Evolutionary conservation across 2,797 vertebrate genomes (phyloP).

Genomic region (Brachyalestes nurse): DNA sequence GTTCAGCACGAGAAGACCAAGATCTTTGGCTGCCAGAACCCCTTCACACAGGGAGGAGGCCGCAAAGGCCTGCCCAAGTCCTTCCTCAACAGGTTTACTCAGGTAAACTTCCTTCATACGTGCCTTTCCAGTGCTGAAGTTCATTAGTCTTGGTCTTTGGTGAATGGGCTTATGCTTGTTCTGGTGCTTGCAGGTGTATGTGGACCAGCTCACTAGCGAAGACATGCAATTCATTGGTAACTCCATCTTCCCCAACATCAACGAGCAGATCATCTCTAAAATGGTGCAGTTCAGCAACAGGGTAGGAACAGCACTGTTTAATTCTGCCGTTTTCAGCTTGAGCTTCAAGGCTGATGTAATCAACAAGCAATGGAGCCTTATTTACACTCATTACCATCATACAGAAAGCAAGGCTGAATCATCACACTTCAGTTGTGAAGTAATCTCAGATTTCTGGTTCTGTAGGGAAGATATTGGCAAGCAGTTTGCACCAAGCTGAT

Average conservation of each 20-base stretch:
- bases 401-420: too few species aligned
- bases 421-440: too few species aligned
- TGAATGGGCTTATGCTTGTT: background rate
- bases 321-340: too few species aligned
- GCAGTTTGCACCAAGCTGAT: too few species aligned
- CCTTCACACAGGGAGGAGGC: slow-evolving; percentile 94
- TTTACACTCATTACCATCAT: too few species aligned
- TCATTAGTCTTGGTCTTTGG: background rate
- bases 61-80: slow-evolving; percentile 95
- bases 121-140: background rate
- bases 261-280: slow-evolving; percentile 83
- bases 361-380: too few species aligned
- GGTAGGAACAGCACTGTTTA: slow-evolving; percentile 73
- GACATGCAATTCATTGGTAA: slow-evolving; percentile 94
- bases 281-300: slow-evolving; percentile 96
- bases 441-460: too few species aligned
- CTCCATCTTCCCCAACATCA: slow-evolving; percentile 88
- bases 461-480: too few species aligned
- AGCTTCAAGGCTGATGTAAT: too few species aligned
- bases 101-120: slow-evolving; percentile 70
- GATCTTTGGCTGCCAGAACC: slow-evolving; percentile 98
- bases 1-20: slow-evolving; percentile 94
- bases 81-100: slow-evolving; percentile 97
- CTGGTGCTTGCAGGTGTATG: slow-evolving; percentile 83
- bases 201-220: slow-evolving; percentile 89